A percentile compares a stretch with the other conserved stretches of the same genome.
Conservation (phyloP, 1,140 invertebrate genomes). For the Liolophura sinensis region DNA sequence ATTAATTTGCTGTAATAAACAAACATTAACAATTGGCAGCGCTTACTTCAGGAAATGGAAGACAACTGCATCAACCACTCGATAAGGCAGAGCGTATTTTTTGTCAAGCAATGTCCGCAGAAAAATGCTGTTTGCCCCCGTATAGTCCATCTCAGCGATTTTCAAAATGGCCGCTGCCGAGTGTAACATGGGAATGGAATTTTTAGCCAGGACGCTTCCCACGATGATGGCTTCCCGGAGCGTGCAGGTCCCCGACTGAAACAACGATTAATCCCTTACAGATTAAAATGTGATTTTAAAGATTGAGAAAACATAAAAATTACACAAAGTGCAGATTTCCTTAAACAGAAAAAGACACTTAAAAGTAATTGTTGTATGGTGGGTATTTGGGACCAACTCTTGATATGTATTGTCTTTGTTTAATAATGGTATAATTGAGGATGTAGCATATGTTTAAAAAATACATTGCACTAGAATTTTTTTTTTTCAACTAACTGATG, state of each 20-base stretch:
- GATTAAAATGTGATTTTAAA: background rate
- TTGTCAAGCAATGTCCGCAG: constrained; percentile 94
- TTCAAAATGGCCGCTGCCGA: constrained; percentile 85
- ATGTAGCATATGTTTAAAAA: too few species aligned
- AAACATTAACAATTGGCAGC: background rate
- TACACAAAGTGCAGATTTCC: background rate
- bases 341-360: too few species aligned
- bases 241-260: constrained; percentile 86
- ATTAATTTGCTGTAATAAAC: too few species aligned
- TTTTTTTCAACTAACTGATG: too few species aligned
- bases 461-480: too few species aligned
- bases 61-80: constrained; percentile 94
- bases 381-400: too few species aligned
- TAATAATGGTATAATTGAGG: too few species aligned
- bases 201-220: constrained; percentile 86
- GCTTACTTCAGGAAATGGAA: constrained; percentile 87
- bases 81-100: constrained; percentile 95
- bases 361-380: too few species aligned
- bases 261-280: constrained; percentile 27
- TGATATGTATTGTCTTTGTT: too few species aligned
- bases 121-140: constrained; percentile 96
- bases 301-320: too few species aligned
- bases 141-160: constrained; percentile 98
- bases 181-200: constrained; percentile 95
- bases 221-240: constrained; percentile 94